Base-by-base conservation (phyloP, 2,113 vertebrate genomes). In the Varanus komodoensis region DNA sequence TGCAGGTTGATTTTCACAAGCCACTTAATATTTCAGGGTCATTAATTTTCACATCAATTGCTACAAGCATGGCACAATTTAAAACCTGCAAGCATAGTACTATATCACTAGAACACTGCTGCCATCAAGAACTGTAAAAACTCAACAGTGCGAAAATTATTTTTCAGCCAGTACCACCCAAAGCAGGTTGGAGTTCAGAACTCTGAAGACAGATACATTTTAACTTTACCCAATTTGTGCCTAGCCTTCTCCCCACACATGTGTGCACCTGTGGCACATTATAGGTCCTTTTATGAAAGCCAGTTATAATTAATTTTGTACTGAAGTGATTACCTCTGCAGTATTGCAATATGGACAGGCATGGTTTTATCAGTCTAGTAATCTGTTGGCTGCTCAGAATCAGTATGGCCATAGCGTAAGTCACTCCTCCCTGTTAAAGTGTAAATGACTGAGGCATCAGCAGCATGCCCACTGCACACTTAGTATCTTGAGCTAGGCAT, bases 41-140 rank as follows among this genome's bases (percentile, higher is more conserved):
- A 9, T 5, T 61, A 29, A 29, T 68, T 87, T 89, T 85, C 87
- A 27, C 75, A 19, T 82, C 25, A 17, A 54, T 11, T 89, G 68
- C 67, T 9, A 82, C 69, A 84, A 69, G 1, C 25, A 67, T 79
- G 88, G 84, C 54, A 89, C 86, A 90, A 54, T 80, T 79, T 80
- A 80, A 50, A 34, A 52, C 80, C 34, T 64, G 32, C 34, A 68
- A 57, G 34, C 38, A 52, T 2, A 38, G 29, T 86, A 12, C 0
- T 69, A 44, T 17, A 0, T 82, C 79, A 52, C 54, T 74, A 9
- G 57, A 44, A 52, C 34, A 71, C 44, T 9, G 15, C 50, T 80
- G 87, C 34, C 64, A 52, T 81, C 77, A 21, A 38, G 77, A 81
- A 69, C 64, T 81, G 64, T 82, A 21, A 82, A 88, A 38, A 11